Evolutionary conservation across 1,140 invertebrate genomes (phyloP), one percentile per base, ranked within the genome.

Genomic region (Dufourea novaeangliae): DNA sequence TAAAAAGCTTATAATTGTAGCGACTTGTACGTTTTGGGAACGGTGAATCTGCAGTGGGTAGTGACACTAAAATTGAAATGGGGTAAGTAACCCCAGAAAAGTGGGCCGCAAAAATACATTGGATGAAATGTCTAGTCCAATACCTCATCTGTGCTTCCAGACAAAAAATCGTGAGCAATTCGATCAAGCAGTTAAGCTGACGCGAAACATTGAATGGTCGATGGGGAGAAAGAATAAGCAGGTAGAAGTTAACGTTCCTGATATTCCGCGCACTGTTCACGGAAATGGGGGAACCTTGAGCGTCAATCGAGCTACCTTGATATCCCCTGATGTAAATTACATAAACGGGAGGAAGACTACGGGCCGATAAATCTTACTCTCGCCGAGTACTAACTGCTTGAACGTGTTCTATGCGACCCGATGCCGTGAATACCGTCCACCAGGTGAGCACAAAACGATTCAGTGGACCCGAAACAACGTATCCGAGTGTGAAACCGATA

Each of bases 221-320:
- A 39, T 29, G 22, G 0, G 14, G 7, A 32, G 41, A 7, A n/a
- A n/a, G n/a, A 5, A 25, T 57, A 62, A 72, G 39, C 10, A 32
- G 4, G 20, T 41, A 12, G n/a, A 67, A 27, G 27, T n/a, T 14
- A 17, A 34, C 17, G 8, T 59, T 59, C 22, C 27, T 50, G 39
- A 56, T 22, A 32, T 59, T 41, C 11, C 52, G 73, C 27, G 64
- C 73, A 76, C 73, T 76, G 64, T 69, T 76, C 57, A 59, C 73
- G 54, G 64, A 76, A 17, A 64, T n/a, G n/a, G 62, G n/a, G 50
- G 34, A 59, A 59, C 64, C 64, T 69, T 37, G 20, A 50, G 41
- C 39, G 44, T 76, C 34, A 39, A 73, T 50, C 34, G 61, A 32
- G 27, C 71, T 14, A 56, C 39, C 54, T 50, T 61, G 32, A 52